phyloP scores from a whole-genome alignment of 2,797 vertebrate species.

The Parauchenoglanis punctatus region DNA sequence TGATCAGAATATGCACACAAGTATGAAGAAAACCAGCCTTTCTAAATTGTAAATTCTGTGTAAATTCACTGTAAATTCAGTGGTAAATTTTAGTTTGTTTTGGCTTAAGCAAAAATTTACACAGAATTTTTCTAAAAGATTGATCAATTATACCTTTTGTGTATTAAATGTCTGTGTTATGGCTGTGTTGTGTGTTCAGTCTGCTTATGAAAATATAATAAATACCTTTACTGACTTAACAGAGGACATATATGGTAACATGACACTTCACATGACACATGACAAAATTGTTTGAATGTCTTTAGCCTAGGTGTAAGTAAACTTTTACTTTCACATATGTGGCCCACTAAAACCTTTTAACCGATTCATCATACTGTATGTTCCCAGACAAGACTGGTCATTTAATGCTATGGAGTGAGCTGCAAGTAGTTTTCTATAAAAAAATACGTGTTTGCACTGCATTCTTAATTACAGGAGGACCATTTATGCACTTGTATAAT shows the following conservation, averaged over 20 bases:
- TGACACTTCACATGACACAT: background rate
- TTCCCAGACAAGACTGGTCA: background rate
- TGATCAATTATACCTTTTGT: background rate
- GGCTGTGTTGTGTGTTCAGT: background rate
- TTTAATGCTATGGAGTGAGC: background rate
- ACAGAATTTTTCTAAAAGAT: background rate
- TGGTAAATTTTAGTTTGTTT: background rate
- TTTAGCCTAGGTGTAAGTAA: background rate
- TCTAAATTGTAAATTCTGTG: background rate
- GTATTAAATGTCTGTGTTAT: background rate
- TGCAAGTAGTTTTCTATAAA: background rate
- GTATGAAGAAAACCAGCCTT: background rate
- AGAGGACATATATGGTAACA: background rate
- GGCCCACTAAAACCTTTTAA: background rate
- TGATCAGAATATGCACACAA: background rate
- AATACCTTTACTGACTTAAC: background rate
- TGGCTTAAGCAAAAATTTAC: background rate
- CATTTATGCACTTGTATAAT: background rate
- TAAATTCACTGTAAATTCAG: background rate
- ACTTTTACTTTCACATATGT: background rate
- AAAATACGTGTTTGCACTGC: background rate
- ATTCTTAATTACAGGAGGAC: constrained; percentile 11
- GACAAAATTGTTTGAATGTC: background rate
- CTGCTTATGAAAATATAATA: background rate
- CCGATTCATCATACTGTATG: background rate